Evolutionary conservation across 2,888 invertebrate genomes (phyloP), one percentile per base, ranked within the genome.

Genomic region (Pheosia tremula): DNA sequence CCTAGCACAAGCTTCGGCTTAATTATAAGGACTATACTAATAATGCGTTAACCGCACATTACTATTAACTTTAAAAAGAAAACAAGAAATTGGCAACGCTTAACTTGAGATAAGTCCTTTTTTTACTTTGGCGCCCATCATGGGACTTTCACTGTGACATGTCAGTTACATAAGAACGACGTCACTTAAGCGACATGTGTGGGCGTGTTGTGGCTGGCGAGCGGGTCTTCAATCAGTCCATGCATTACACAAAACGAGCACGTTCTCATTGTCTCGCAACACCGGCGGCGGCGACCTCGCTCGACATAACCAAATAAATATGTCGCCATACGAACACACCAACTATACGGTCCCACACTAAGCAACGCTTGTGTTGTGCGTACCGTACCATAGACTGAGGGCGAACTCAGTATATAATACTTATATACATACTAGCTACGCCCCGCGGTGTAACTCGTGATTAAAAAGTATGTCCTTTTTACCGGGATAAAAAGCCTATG

Each of bases 241-340:
- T 61, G 55, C 62, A 69, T 73, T 75, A 67, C 50, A 68, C 56
- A 68, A 73, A 68, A 64, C 68, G 56, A 56, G 65, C 75, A 75
- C 75, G 72, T 70, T 56, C 56, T 61, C 70, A 71, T 71, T 75
- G 71, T 75, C 73, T 71, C 69, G 50, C 43, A 36, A 63, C 56
- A 61, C 61, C 57, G 63, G 61, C 59, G 56, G 58, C 63, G 61
- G 62, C 63, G 61, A 63, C 60, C 57, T 63, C 55, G 55, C 62
- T 45, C 58, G 58, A 45, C 49, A 59, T 57, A 58, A 62, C 67
- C 57, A 64, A 65, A 69, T 62, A 69, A 66, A 69, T 67, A 68
- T 67, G 60, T 24, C 24, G 24, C 24, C 24, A 24, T 24, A 24
- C 24, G 24, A 24, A 24, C 24, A 24, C 24, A 24, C 24, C 24